Evolutionary conservation across 2,797 vertebrate genomes (phyloP).

Genomic region (Kryptopterus vitreolus): DNA sequence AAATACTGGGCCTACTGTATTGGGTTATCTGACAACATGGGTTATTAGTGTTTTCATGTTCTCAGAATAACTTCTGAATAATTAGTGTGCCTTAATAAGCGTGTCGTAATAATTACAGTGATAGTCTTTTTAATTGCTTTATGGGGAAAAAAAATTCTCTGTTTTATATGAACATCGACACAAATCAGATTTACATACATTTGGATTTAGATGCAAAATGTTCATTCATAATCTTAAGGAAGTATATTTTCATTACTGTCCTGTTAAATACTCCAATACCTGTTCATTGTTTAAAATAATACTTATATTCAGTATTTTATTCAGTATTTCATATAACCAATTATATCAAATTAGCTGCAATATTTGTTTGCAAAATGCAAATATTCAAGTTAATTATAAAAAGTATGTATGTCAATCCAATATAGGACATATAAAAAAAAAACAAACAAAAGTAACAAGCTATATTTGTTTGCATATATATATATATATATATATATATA

Average conservation of each 20-base stretch:
- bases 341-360: neutral
- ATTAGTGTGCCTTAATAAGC: neutral
- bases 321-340: neutral
- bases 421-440: too few species aligned
- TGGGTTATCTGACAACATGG: neutral
- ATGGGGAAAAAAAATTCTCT: neutral
- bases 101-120: neutral
- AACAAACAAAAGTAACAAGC: too few species aligned
- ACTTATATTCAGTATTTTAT: neutral
- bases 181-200: neutral
- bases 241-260: neutral
- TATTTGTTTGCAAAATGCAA: too few species aligned
- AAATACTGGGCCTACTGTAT: too few species aligned
- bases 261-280: neutral
- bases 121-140: neutral
- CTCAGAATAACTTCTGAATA: too few species aligned
- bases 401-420: too few species aligned
- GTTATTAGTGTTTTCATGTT: neutral
- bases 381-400: too few species aligned
- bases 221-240: neutral
- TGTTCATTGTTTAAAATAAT: too few species aligned
- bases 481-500: too few species aligned
- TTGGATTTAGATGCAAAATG: neutral
- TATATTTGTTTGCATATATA: too few species aligned
- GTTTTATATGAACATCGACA: neutral